Conservation (phyloP, 2,888 invertebrate genomes). For the Bibio marci region DNA sequence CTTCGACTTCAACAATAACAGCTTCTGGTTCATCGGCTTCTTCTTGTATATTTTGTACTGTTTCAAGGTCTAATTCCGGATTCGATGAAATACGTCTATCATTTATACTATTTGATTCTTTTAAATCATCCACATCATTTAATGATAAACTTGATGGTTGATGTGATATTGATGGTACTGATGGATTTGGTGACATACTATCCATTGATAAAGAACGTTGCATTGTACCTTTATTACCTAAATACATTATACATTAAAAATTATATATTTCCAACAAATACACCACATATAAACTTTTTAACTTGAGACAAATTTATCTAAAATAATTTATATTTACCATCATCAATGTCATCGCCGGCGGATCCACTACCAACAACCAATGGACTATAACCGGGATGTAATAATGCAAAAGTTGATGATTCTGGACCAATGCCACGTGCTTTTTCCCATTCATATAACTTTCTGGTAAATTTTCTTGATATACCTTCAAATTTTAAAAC, state of each 20-base stretch:
- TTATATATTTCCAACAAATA: background rate
- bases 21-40: slow-evolving; percentile 44
- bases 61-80: slow-evolving; percentile 20
- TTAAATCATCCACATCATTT: slow-evolving; percentile 50
- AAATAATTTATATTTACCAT: slow-evolving; percentile 3
- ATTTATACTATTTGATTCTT: slow-evolving; percentile 26
- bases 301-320: background rate
- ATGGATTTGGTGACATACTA: slow-evolving; percentile 42
- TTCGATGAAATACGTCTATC: slow-evolving; percentile 12
- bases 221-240: slow-evolving; percentile 30
- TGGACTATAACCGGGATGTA: slow-evolving; percentile 40
- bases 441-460: slow-evolving; percentile 83
- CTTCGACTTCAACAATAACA: slow-evolving; percentile 64
- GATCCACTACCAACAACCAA: slow-evolving; percentile 24
- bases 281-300: background rate
- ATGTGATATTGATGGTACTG: slow-evolving; percentile 34
- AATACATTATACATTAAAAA: slow-evolving; percentile 2
- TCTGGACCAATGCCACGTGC: slow-evolving; percentile 74
- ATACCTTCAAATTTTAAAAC: slow-evolving; percentile 74
- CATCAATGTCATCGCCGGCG: slow-evolving; percentile 15
- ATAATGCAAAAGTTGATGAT: slow-evolving; percentile 64
- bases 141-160: slow-evolving; percentile 58
- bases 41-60: slow-evolving; percentile 14
- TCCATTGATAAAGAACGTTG: slow-evolving; percentile 62
- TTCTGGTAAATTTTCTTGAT: slow-evolving; percentile 74